Base-by-base conservation (phyloP, 2,888 invertebrate species). In the Pollenia labialis region DNA sequence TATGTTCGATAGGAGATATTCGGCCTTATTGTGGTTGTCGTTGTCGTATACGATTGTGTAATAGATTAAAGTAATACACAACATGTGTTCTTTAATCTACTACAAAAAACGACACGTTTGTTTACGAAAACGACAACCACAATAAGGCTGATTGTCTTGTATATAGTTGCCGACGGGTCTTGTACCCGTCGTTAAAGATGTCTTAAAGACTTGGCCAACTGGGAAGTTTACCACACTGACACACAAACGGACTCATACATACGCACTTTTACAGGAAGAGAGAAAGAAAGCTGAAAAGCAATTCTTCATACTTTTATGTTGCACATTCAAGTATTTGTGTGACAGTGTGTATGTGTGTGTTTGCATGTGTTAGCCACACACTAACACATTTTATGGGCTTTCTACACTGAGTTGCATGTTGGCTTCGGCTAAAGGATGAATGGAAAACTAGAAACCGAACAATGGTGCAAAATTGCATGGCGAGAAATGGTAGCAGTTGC, bases 401-500 rank as follows among this genome's bases (percentile, higher is more conserved):
- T 71, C 79, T 68, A 81, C 72, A 81, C 46, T 40, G 66, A 74
- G 11, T 62, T 48, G 68, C 18, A 58, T 72, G 42, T 32, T 52
- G 42, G 44, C 23, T 62, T n/a, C 44, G 40, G 50, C 72, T 58
- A 23, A 48, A 66, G 52, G 23, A 48, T 50, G 40, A 44, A 74
- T 58, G 23, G 54, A 81, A 72, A 76, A 72, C 80, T 76, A 81
- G 76, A 83, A 83, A 69, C 72, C 81, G 44, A 87, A 84, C 87
- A 87, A 84, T 84, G 81, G 18, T 46, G 68, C 72, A 66, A 40
- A 83, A 84, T 76, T 77, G 76, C 60, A 81, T 83, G 76, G 72
- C 48, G 86, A 79, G 74, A 83, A 64, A 71, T 86, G 75, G 71
- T 72, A 80, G 71, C 83, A 83, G 72, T 83, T 83, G 83, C 76